phyloP scores from a whole-genome alignment of 2,888 invertebrate genomes.

The Eupithecia subumbrata region DNA sequence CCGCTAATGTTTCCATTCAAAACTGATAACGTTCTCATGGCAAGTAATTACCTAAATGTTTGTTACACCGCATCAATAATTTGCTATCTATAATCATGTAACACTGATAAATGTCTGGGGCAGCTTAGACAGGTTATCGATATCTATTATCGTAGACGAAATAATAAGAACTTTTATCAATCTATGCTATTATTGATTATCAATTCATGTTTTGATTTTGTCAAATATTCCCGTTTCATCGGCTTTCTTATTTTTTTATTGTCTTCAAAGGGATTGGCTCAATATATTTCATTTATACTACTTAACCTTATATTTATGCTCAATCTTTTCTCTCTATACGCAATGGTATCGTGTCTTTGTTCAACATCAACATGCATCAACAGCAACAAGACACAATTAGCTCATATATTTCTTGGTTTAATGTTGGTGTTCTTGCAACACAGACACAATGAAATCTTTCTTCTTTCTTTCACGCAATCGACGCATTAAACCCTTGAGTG shows the following conservation, averaged over 20 bases:
- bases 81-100: conserved; percentile 8
- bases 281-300: background rate
- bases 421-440: background rate
- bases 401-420: background rate
- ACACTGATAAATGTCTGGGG: conserved; percentile 17
- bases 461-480: background rate
- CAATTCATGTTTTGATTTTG: background rate
- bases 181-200: background rate
- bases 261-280: background rate
- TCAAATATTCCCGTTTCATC: background rate
- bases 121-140: conserved; percentile 3
- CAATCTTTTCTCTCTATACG: background rate
- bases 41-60: background rate
- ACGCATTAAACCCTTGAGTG: background rate
- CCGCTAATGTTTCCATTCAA: conserved; percentile 14
- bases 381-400: background rate
- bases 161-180: background rate
- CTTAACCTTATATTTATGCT: background rate
- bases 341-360: background rate
- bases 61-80: background rate
- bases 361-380: background rate
- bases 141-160: background rate
- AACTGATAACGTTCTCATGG: background rate
- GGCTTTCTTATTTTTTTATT: background rate
- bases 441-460: background rate